Base-by-base conservation (phyloP, 1,140 invertebrate species). In the Eriosoma lanigerum region DNA sequence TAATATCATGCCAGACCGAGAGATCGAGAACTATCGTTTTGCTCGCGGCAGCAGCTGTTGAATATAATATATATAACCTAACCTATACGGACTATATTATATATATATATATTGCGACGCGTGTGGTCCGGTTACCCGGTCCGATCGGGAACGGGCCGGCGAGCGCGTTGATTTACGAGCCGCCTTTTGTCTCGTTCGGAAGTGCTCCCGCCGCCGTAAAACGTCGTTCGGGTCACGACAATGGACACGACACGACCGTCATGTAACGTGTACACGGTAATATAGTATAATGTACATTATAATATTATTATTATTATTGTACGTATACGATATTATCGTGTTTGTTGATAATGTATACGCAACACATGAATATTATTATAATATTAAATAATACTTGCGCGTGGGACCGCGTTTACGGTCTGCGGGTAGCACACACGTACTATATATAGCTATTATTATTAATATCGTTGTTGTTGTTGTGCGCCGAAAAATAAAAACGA, bases 181-280 rank as follows among this genome's bases (percentile, higher is more conserved):
- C 21, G 75, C 38, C 56, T 78, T 60, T 78, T 78, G 75, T 78
- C 75, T 62, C 21, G 75, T 62, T 78, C 75, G 75, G 75, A 78
- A 78, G 75, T 78, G 56, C 56, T 46, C 56, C 56, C 38, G 73
- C 52, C 73, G 50, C 72, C 29, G 29, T 54, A 54, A 29, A 56
- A 38, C 52, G 29, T 60, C 54, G 48, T 29, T 56, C 21, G 75
- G 75, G 75, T 60, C 75, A 78, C 75, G 75, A 78, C 73, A 60
- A 76, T 60, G 73, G 73, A 54, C 73, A 56, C 75, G 75, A 58
- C 75, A 62, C 75, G 75, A 78, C 68, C 8, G 58, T n/a, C n/a
- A 3, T 44, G 32, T 64, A n/a, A n/a, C n/a, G 38, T 21, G 19
- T 66, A 68, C 19, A 68, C 64, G 64, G 4, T 46, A 44, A 19